A percentile compares a stretch with the other conserved stretches of the same genome.
Conservation (phyloP, 2,113 vertebrate species). For the Stegastes partitus region DNA sequence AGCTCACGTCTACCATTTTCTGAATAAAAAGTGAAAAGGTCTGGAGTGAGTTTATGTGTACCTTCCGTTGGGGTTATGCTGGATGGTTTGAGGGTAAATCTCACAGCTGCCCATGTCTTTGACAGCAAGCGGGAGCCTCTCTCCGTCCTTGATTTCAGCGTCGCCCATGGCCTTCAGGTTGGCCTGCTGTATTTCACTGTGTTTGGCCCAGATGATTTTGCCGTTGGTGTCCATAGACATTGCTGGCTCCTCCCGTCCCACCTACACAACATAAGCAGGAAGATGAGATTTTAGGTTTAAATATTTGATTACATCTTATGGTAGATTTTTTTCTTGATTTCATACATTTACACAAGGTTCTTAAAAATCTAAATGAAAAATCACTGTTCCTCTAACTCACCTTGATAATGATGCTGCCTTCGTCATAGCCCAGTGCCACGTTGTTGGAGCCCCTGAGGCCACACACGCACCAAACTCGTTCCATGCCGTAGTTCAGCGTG, state of each 20-base stretch:
- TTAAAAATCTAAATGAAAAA: background rate
- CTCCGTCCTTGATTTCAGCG: constrained; percentile 97
- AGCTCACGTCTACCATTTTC: background rate
- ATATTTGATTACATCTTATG: background rate
- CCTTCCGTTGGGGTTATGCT: constrained; percentile 98
- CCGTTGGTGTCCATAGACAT: constrained; percentile 99
- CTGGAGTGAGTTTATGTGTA: constrained; percentile 56
- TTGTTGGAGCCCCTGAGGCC: constrained; percentile 97
- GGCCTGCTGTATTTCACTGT: constrained; percentile 98
- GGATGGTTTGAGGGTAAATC: constrained; percentile 99
- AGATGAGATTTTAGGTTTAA: constrained; percentile 4
- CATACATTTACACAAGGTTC: too few species aligned
- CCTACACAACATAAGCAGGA: constrained; percentile 77
- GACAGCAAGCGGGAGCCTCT: constrained; percentile 95
- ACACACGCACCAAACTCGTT: constrained; percentile 97
- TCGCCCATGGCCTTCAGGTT: constrained; percentile 99
- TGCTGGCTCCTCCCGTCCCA: constrained; percentile 97
- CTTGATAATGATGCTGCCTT: constrained; percentile 99
- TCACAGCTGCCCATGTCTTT: constrained; percentile 99
- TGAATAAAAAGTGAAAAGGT: background rate
- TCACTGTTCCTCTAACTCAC: constrained; percentile 73
- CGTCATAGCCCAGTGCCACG: constrained; percentile 96
- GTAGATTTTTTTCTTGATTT: background rate
- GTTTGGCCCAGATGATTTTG: constrained; percentile 99
- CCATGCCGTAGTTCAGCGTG: constrained; percentile 98